Percentiles rank a stretch among this genome's conserved stretches.
Evolutionary conservation across 2,113 vertebrate genomes (phyloP).

Genomic region (Hippocampus guttulatus): DNA sequence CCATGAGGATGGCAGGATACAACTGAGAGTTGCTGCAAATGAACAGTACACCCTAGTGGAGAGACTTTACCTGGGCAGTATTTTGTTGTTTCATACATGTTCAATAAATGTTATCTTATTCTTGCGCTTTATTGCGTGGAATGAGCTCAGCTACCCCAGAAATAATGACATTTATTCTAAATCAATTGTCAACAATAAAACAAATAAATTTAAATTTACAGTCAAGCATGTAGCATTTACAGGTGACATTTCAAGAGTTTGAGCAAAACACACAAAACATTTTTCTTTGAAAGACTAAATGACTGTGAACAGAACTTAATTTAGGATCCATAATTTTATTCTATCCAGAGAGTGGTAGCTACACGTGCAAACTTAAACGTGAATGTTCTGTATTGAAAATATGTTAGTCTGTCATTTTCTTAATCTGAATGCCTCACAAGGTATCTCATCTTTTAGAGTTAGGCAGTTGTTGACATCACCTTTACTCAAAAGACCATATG

Average conservation of each 20-base stretch:
- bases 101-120: constrained; percentile 9
- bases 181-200: constrained; percentile 54
- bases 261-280: neutral
- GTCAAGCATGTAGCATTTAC: constrained; percentile 59
- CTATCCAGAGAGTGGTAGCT: constrained; percentile 30
- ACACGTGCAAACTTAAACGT: constrained; percentile 21
- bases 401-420: neutral
- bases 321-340: constrained; percentile 56
- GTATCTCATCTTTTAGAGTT: neutral
- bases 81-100: neutral
- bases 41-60: constrained; percentile 32
- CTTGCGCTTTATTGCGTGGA: neutral
- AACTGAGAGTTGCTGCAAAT: neutral
- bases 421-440: neutral
- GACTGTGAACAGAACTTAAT: constrained; percentile 43
- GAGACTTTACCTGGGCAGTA: neutral
- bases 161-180: constrained; percentile 59
- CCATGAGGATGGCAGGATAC: neutral
- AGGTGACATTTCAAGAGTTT: constrained; percentile 20
- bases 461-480: neutral
- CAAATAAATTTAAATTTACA: constrained; percentile 60
- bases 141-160: constrained; percentile 37
- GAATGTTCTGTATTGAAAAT: constrained; percentile 28
- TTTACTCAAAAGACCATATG: neutral
- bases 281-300: constrained; percentile 28